Evolutionary conservation across 2,888 invertebrate species (phyloP), one percentile per base, ranked within the genome.

Genomic region (Maniola hyperantus): DNA sequence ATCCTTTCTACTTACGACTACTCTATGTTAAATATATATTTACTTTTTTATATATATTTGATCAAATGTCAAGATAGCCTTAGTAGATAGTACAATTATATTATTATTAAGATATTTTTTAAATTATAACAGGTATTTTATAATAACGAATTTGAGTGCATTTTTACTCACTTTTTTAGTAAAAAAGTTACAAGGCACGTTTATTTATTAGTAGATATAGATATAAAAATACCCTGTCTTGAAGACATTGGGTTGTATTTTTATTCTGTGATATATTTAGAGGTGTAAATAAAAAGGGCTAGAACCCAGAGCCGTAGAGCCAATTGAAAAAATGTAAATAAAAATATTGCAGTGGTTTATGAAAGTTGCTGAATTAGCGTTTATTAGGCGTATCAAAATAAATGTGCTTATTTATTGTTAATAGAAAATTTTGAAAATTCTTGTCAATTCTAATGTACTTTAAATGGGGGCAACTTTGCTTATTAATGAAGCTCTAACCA

Each of bases 201-300:
- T 60, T 69, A 71, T 67, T 73, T 73, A 70, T 72, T 69, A 18
- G 48, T 74, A 77, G 77, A 77, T 77, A 74, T 76, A 72, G 64
- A 62, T 18, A 48, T 48, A 69, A 53, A 64, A 65, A 59, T 71
- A 67, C 68, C 71, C 65, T 69, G 80, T 85, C 84, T 87, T 33
- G 71, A 82, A 88, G 89, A 83, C 82, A 70, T 48, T 48, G 70
- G 78, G 79, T 81, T 80, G 88, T 91, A 90, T 91, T 90, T 89
- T 84, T 79, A 85, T 84, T 87, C 91, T 91, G 91, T 91, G 91
- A 91, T 91, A 91, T 89, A 89, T 79, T 79, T 82, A 88, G 85
- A 76, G 79, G 78, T 83, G 80, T 89, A 84, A 74, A 71, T 75
- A 74, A 66, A 26, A 26, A 26, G 26, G 26, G 26, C 26, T 26